Evolutionary conservation across 1,140 invertebrate species (phyloP), one percentile per base, ranked within the genome.

Genomic region (Apis florea): DNA sequence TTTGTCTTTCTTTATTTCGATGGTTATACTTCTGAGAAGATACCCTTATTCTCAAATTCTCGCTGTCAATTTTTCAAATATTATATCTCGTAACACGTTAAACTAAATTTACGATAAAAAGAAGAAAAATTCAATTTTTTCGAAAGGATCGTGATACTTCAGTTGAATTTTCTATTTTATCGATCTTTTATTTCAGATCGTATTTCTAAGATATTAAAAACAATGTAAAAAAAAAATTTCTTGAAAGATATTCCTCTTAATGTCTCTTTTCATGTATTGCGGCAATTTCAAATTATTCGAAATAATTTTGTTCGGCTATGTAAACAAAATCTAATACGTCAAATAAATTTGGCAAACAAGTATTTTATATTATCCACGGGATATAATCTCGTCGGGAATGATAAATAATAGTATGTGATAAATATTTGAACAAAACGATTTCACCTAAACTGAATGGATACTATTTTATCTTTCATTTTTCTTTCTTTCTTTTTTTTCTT

Each of bases 321-420:
- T 51, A 74, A 74, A 74, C 56, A 74, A 49, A 59, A 10, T 56
- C n/a, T 31, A 54, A 47, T 21, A 13, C 15, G 21, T 1, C 31
- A 59, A 56, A 73, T 73, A 59, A 73, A 73, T 1, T n/a, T n/a
- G n/a, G 56, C 56, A 49, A 59, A 59, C 56, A 73, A 49, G 56
- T 59, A 49, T 73, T 59, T 61, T 40, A 19, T 24, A 49, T 47
- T 73, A 73, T 49, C 15, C 40, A 26, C n/a, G 21, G 2, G 31
- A 66, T 24, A 24, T 61, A 63, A 49, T 31, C 47, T 31, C 8
- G 19, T 15, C 10, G 47, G 72, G 19, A 15, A 63, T 51, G n/a
- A 74, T 63, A 63, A 74, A 63, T 51, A 74, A 51, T 10, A 63
- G n/a, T 3, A 10, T 6, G 12, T 58, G 58, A 63, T 49, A 63